Percentiles rank a stretch among this genome's conserved stretches.
Conservation (phyloP, 2,113 vertebrate genomes). For the Suricata suricatta region DNA sequence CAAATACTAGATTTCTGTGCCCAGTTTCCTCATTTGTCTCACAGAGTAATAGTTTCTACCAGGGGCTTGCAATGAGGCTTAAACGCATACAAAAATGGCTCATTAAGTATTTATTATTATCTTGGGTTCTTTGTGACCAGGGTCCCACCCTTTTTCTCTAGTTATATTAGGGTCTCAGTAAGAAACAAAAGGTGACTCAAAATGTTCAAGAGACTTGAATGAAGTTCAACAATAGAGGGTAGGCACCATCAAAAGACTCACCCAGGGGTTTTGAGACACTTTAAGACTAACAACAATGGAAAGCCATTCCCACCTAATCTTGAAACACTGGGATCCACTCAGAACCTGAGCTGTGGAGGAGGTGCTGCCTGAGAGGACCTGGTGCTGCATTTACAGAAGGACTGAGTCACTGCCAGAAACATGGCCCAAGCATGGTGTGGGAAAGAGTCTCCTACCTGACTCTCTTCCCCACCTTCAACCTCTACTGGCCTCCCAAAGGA, state of each 20-base stretch:
- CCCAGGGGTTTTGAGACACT: background rate
- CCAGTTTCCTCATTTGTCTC: background rate
- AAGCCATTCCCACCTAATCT: background rate
- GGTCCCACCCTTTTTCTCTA: background rate
- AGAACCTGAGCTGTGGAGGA: background rate
- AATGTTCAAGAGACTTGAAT: constrained; percentile 19
- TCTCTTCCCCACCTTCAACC: background rate
- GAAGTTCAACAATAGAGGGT: background rate
- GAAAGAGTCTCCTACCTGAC: background rate
- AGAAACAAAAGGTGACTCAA: background rate
- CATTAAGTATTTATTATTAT: background rate
- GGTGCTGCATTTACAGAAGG: background rate
- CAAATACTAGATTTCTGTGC: background rate
- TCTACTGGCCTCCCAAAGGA: background rate
- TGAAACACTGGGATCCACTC: background rate
- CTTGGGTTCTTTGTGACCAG: background rate
- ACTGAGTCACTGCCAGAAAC: background rate
- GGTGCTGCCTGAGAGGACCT: background rate
- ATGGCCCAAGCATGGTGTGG: background rate
- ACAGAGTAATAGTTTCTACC: background rate
- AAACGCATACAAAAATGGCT: background rate
- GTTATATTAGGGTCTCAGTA: background rate
- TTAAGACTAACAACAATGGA: background rate
- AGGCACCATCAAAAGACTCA: background rate
- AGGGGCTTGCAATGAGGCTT: background rate